Evolutionary conservation across 1,140 invertebrate species (phyloP), one percentile per base, ranked within the genome.

Genomic region (Drosophila azteca): DNA sequence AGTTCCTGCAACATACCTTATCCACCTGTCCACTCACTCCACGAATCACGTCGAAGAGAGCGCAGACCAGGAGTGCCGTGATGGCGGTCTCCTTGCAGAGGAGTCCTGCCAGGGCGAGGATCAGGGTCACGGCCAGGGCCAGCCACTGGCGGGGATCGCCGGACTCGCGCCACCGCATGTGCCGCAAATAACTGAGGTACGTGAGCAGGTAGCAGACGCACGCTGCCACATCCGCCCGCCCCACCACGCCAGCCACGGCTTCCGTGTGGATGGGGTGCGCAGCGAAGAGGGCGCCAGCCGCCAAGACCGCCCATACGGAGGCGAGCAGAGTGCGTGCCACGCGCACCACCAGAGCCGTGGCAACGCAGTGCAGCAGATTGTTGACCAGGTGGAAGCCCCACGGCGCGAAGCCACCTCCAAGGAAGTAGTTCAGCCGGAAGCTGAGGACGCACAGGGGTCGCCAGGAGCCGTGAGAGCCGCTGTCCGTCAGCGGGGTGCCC

Each of bases 241-340:
- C 98, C 9, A 99, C 98, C 49, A 99, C 95, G n/a, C 97, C 97
- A 9, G 98, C 97, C 6, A 99, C 98, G 1, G 98, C 97, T 93
- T 99, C 98, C 29, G 96, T 97, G 92, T 99, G 98, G 73, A 99
- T 95, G 15, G 98, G 98, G 93, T 99, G 98, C 0, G 97, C 95
- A 43, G 98, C 97, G 93, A 99, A 99, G 24, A 98, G 93, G 2
- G 98, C 92, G 2, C 97, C 96, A 0, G 97, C 95, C 15, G 97
- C 93, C 53, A 95, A 94, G 11, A 95, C 94, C 7, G 95, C 94
- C 88, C 95, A 93, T 79, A 93, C 93, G 61, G 93, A 93, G 52
- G 95, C 93, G 41, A 96, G 92, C 11, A 96, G 91, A 41, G 94
- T 93, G 50, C 94, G 93, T 8, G 95, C 95, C 13, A 96, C 94